Conservation (phyloP, 64 coral and sea anemone species). For the Montipora cactus region DNA sequence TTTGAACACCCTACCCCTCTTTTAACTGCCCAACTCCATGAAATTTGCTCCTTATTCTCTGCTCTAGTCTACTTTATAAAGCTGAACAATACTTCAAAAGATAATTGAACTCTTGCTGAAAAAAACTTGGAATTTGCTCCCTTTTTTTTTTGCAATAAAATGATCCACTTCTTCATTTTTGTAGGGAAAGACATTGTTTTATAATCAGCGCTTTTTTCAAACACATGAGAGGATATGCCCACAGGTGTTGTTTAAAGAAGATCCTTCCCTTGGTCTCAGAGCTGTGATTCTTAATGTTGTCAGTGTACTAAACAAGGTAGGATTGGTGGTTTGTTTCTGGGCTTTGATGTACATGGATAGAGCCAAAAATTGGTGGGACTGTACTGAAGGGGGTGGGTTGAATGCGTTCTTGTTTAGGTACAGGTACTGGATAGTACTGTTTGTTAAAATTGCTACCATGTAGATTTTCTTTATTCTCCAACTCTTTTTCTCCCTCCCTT, state of each 20-base stretch:
- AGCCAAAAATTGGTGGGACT: too few species aligned
- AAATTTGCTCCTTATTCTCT: neutral
- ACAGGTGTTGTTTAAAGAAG: slow-evolving; percentile 43
- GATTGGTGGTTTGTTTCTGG: neutral
- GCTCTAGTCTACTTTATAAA: too few species aligned
- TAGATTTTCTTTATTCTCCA: too few species aligned
- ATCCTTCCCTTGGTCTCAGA: slow-evolving; percentile 39
- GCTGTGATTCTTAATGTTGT: slow-evolving; percentile 54
- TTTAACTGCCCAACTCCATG: neutral
- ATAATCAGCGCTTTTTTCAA: slow-evolving; percentile 8
- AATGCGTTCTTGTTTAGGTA: too few species aligned
- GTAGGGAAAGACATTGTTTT: slow-evolving; percentile 54
- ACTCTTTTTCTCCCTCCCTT: too few species aligned
- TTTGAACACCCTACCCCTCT: neutral
- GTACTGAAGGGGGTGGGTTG: too few species aligned
- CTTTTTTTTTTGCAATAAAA: neutral
- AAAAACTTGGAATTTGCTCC: too few species aligned
- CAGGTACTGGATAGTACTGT: too few species aligned
- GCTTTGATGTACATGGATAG: too few species aligned
- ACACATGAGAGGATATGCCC: slow-evolving; percentile 43
- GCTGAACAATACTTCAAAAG: too few species aligned
- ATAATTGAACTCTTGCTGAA: too few species aligned
- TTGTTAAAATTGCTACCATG: too few species aligned
- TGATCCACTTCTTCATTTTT: neutral
- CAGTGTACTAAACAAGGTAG: slow-evolving; percentile 46